A percentile compares a stretch with the other conserved stretches of the same genome.
phyloP scores from a whole-genome alignment of 1,140 invertebrate genomes.

The Hylaeus anthracinus region DNA sequence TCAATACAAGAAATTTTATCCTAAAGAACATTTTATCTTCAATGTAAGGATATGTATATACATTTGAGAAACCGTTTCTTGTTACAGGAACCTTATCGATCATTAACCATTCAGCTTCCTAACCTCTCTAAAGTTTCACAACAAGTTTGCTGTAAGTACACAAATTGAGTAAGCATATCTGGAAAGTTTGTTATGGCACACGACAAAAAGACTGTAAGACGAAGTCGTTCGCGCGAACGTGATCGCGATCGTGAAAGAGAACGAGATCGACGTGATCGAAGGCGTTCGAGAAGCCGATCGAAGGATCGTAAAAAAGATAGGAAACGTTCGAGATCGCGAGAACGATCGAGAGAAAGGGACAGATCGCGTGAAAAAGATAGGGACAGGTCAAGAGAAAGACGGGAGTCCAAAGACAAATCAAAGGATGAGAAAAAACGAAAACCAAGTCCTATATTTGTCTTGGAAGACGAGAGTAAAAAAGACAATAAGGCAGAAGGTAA shows the following conservation, averaged over 20 bases:
- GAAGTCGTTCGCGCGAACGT: conserved; percentile 76
- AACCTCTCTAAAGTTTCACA: conserved; percentile 1
- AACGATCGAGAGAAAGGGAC: conserved; percentile 69
- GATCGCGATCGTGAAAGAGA: conserved; percentile 70
- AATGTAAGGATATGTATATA: neutral
- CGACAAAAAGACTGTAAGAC: conserved; percentile 73
- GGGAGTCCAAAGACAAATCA: conserved; percentile 74
- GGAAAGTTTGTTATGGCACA: conserved; percentile 65
- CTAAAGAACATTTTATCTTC: neutral
- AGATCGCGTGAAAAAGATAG: conserved; percentile 72
- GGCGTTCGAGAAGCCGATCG: conserved; percentile 70
- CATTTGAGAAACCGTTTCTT: neutral
- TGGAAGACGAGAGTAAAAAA: conserved; percentile 78
- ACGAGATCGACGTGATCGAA: conserved; percentile 69
- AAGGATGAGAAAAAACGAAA: conserved; percentile 78
- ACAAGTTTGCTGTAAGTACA: neutral
- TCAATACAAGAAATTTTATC: neutral
- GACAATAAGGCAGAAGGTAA: conserved; percentile 15
- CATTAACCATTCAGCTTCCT: neutral
- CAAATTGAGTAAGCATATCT: neutral
- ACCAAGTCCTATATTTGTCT: conserved; percentile 66
- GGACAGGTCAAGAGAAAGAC: conserved; percentile 74
- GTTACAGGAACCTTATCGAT: neutral
- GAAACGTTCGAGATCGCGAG: conserved; percentile 70
- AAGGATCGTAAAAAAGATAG: conserved; percentile 73